These are phyloP conservation scores for Pomacea canaliculata DNA, from an alignment of 2,888 invertebrate genomes.

Conservation along the genomic window DNA sequence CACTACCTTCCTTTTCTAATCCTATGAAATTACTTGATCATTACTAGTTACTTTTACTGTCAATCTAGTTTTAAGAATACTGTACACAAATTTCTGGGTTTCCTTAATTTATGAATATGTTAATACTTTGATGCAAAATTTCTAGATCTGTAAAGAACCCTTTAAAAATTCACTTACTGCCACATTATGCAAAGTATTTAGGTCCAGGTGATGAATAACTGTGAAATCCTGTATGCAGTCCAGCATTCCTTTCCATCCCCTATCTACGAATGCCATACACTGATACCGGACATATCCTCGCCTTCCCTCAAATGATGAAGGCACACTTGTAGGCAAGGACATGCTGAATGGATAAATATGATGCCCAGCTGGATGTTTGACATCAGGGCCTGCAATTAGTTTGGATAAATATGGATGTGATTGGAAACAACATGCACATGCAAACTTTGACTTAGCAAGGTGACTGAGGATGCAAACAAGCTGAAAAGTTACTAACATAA, in stretches of 20 bases:
- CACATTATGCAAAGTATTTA: slow-evolving; percentile 26
- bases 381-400: slow-evolving; percentile 20
- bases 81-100: no score
- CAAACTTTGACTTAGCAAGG: not conserved
- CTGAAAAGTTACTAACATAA: not conserved
- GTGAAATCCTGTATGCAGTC: slow-evolving; percentile 34
- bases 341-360: slow-evolving; percentile 37
- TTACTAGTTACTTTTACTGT: no score
- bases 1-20: no score
- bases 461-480: not conserved
- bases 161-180: slow-evolving; percentile 22
- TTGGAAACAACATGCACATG: not conserved
- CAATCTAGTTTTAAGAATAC: no score
- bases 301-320: slow-evolving; percentile 35
- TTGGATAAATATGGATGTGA: no score
- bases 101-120: no score
- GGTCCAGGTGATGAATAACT: slow-evolving; percentile 34
- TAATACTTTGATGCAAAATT: no score
- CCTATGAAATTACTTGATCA: no score
- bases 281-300: slow-evolving; percentile 32
- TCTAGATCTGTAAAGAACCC: no score
- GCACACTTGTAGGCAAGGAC: slow-evolving; percentile 31
- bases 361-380: slow-evolving; percentile 29
- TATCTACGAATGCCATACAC: slow-evolving; percentile 32
- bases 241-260: slow-evolving; percentile 32